phyloP scores from a whole-genome alignment of 2,113 vertebrate genomes.

The Lutjanus erythropterus region DNA sequence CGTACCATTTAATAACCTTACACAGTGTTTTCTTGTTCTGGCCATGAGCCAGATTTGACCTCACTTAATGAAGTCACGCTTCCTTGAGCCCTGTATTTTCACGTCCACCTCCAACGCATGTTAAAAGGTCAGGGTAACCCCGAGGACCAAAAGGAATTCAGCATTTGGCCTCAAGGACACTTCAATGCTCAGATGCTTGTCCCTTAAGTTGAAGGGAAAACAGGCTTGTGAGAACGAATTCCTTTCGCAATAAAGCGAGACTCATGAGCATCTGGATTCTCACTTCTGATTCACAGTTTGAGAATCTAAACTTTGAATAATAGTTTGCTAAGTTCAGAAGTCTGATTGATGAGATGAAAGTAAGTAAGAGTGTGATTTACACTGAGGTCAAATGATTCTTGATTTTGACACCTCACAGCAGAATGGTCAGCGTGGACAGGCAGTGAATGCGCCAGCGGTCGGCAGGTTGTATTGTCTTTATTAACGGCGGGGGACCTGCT shows the following conservation, averaged over 20 bases:
- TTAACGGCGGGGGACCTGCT: constrained; percentile 58
- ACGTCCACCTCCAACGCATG: not conserved
- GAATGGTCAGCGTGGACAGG: constrained; percentile 23
- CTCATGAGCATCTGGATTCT: not conserved
- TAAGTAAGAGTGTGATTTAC: not conserved
- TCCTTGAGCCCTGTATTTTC: constrained; percentile 24
- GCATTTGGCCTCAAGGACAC: not conserved
- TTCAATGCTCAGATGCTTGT: not conserved
- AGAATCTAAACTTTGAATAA: not conserved
- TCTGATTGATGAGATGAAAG: not conserved
- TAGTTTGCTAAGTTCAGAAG: not conserved
- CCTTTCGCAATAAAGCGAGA: not conserved
- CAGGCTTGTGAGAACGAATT: not conserved
- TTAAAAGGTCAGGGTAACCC: constrained; percentile 4
- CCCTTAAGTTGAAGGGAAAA: not conserved
- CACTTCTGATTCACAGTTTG: not conserved
- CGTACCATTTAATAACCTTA: constrained; percentile 5
- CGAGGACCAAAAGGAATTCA: not conserved
- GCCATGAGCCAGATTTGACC: constrained; percentile 28
- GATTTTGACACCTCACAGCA: constrained; percentile 41
- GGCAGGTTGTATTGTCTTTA: constrained; percentile 64
- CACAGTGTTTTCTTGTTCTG: constrained; percentile 8
- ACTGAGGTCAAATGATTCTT: constrained; percentile 35
- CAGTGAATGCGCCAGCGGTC: constrained; percentile 53
- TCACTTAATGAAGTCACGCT: constrained; percentile 4